Percentiles rank a stretch among this genome's conserved stretches.
These are phyloP conservation scores for Sarcophaga carnaria DNA, from an alignment of 2,888 invertebrate species.

Conservation along the genomic window DNA sequence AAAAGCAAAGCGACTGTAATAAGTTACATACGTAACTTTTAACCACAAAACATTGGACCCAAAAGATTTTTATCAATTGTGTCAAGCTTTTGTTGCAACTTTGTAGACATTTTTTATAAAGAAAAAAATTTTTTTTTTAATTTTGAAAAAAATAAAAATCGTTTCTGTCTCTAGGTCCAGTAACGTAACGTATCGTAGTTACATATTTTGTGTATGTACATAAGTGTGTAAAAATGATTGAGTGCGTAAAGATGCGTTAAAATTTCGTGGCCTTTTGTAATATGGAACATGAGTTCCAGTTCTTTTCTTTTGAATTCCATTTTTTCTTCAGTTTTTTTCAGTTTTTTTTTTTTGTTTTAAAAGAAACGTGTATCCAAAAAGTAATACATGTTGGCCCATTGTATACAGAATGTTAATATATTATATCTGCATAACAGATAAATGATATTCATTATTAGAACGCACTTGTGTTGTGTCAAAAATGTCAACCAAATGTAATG, in stretches of 20 bases:
- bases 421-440: slow-evolving; percentile 67
- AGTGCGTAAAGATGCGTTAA: slow-evolving; percentile 69
- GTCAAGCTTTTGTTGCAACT: slow-evolving; percentile 66
- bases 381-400: neutral
- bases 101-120: slow-evolving; percentile 12
- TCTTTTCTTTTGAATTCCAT: neutral
- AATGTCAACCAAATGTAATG: slow-evolving; percentile 69
- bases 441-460: slow-evolving; percentile 70
- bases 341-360: neutral
- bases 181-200: no score
- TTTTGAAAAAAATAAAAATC: neutral
- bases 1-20: slow-evolving; percentile 3
- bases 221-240: slow-evolving; percentile 65
- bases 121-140: neutral
- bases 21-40: slow-evolving; percentile 13
- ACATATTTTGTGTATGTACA: no score
- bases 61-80: slow-evolving; percentile 71
- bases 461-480: slow-evolving; percentile 70
- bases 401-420: slow-evolving; percentile 59
- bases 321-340: neutral
- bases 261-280: slow-evolving; percentile 31
- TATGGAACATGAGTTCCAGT: slow-evolving; percentile 20
- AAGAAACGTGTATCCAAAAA: neutral
- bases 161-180: no score
- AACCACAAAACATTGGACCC: slow-evolving; percentile 50